phyloP scores from a whole-genome alignment of 2,888 invertebrate species.

The Phaedon cochleariae region DNA sequence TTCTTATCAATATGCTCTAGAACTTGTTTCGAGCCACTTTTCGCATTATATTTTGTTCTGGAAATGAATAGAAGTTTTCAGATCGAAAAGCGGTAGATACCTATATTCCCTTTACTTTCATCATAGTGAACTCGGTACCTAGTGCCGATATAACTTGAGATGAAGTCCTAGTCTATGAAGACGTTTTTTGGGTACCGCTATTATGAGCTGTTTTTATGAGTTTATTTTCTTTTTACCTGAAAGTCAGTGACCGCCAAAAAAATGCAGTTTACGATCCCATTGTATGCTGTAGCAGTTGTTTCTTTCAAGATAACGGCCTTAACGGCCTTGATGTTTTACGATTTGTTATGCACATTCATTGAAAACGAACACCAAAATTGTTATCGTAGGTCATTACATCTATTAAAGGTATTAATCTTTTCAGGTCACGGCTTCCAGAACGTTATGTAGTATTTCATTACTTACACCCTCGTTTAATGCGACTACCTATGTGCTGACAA shows the following conservation, averaged over 20 bases:
- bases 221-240: slow-evolving; percentile 47
- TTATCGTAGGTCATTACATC: slow-evolving; percentile 44
- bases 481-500: too few relatives aligned
- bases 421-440: too few relatives aligned
- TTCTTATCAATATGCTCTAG: too few relatives aligned
- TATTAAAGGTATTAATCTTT: slow-evolving; percentile 15
- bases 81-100: too few relatives aligned
- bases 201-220: slow-evolving; percentile 24
- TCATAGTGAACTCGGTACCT: too few relatives aligned
- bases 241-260: slow-evolving; percentile 50
- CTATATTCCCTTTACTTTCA: too few relatives aligned
- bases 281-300: slow-evolving; percentile 45
- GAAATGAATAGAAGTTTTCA: too few relatives aligned
- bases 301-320: slow-evolving; percentile 43
- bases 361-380: slow-evolving; percentile 45
- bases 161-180: background rate
- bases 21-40: too few relatives aligned
- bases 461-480: too few relatives aligned
- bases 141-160: too few relatives aligned
- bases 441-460: too few relatives aligned
- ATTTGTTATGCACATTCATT: slow-evolving; percentile 49
- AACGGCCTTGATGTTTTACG: slow-evolving; percentile 55
- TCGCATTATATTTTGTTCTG: too few relatives aligned
- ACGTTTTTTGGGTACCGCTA: slow-evolving; percentile 4
- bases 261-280: slow-evolving; percentile 48